Percentiles rank a stretch among this genome's conserved stretches.
Conservation (phyloP, 2,888 invertebrate genomes). For the Ichneumon xanthorius region DNA sequence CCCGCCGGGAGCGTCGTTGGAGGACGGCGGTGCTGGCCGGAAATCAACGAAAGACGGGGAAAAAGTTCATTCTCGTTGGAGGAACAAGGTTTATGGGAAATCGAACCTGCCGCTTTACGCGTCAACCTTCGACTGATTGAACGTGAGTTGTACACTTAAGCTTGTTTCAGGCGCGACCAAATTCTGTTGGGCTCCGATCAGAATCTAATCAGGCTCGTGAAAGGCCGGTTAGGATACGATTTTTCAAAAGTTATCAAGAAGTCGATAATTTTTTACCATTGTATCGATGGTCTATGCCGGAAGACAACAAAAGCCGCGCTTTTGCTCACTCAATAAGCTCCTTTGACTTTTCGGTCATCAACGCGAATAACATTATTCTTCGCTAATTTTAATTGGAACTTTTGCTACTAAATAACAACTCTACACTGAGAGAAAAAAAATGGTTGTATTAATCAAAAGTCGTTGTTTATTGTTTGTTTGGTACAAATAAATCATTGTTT, state of each 20-base stretch:
- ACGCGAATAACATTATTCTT: not conserved
- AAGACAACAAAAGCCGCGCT: not conserved
- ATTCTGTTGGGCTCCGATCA: not conserved
- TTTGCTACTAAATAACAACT: too few relatives aligned
- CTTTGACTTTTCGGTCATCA: not conserved
- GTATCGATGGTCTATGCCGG: too few relatives aligned
- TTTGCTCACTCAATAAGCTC: too few relatives aligned
- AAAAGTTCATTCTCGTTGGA: constrained; percentile 11
- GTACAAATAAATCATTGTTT: too few relatives aligned
- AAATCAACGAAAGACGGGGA: constrained; percentile 32
- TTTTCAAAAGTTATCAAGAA: not conserved
- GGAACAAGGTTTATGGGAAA: constrained; percentile 10
- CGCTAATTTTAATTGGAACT: not conserved
- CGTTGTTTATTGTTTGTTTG: too few relatives aligned
- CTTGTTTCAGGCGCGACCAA: not conserved
- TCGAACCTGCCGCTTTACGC: constrained; percentile 56
- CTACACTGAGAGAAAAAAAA: too few relatives aligned
- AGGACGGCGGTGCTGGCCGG: constrained; percentile 52
- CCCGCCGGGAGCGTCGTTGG: constrained; percentile 63
- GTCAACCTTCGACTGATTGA: constrained; percentile 74
- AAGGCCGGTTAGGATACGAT: not conserved
- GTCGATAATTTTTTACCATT: not conserved
- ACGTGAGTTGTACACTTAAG: constrained; percentile 75
- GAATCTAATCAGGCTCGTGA: not conserved
- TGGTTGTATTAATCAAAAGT: too few relatives aligned